These are phyloP conservation scores for Cepaea nemoralis DNA, from an alignment of 1,140 invertebrate genomes.

Conservation along the genomic window DNA sequence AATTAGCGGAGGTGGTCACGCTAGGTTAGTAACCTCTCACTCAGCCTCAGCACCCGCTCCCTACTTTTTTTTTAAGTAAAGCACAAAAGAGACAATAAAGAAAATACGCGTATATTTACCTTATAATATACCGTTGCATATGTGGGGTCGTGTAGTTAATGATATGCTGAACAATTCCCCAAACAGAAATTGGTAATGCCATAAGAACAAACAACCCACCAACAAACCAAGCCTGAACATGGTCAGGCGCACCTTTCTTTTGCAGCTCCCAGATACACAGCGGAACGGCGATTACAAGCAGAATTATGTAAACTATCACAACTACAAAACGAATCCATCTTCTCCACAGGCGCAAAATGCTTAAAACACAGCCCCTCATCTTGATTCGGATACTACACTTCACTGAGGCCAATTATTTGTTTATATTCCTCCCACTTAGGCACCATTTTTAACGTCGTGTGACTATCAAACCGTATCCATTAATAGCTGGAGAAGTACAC, in stretches of 20 bases:
- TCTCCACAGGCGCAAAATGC: constrained; percentile 77
- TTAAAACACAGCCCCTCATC: too few relatives aligned
- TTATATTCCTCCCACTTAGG: not conserved
- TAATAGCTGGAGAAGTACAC: too few relatives aligned
- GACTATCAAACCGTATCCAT: too few relatives aligned
- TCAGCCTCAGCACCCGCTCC: too few relatives aligned
- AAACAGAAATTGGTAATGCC: constrained; percentile 91
- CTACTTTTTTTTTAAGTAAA: too few relatives aligned
- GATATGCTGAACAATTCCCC: constrained; percentile 94
- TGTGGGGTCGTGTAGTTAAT: constrained; percentile 93
- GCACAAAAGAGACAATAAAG: too few relatives aligned
- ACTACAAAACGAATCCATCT: constrained; percentile 89
- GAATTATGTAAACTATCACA: constrained; percentile 83
- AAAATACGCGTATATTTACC: constrained; percentile 73
- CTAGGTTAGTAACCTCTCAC: too few relatives aligned
- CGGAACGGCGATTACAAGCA: constrained; percentile 87
- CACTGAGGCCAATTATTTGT: too few relatives aligned
- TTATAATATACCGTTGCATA: constrained; percentile 91
- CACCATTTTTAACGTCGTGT: not conserved
- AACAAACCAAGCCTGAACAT: constrained; percentile 81
- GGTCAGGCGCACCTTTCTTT: constrained; percentile 57
- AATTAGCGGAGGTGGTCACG: too few relatives aligned
- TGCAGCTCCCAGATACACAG: constrained; percentile 80
- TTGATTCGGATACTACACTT: too few relatives aligned
- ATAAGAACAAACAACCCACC: constrained; percentile 91